Evolutionary conservation across 2,888 invertebrate genomes (phyloP).

Genomic region (Aporophyla lueneburgensis): DNA sequence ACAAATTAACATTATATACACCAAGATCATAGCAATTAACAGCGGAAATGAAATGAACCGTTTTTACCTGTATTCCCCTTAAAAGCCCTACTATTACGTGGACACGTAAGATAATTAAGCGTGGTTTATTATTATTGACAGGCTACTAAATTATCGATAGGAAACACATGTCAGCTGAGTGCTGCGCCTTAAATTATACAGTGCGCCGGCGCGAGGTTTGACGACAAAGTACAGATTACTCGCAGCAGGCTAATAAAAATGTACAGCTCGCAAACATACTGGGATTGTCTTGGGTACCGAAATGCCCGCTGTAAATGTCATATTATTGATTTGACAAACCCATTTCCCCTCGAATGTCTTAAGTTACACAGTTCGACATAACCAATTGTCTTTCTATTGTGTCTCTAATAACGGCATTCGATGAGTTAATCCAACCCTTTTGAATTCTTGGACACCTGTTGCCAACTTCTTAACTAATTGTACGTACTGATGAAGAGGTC

Average conservation of each 20-base stretch:
- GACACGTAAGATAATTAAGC: constrained; percentile 65
- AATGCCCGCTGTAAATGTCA: not conserved
- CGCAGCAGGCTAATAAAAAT: constrained; percentile 26
- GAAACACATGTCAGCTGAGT: constrained; percentile 68
- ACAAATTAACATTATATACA: too few species aligned
- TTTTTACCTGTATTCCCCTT: constrained; percentile 28
- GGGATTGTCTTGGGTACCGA: not conserved
- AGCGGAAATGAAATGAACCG: constrained; percentile 25
- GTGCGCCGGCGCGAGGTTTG: constrained; percentile 35
- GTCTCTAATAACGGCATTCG: too few species aligned
- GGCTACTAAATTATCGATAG: constrained; percentile 67
- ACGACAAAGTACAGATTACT: constrained; percentile 18
- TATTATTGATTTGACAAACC: too few species aligned
- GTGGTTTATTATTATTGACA: constrained; percentile 72
- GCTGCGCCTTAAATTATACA: constrained; percentile 68
- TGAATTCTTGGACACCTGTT: too few species aligned
- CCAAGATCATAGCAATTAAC: not conserved
- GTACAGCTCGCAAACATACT: not conserved
- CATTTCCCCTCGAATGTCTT: too few species aligned
- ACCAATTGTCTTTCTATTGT: too few species aligned
- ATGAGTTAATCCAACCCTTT: too few species aligned
- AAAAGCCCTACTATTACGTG: constrained; percentile 48
- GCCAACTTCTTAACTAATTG: too few species aligned
- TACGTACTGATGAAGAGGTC: too few species aligned
- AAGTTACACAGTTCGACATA: too few species aligned